Evolutionary conservation across 1,140 invertebrate genomes (phyloP), one percentile per base, ranked within the genome.

Genomic region (Calosoma granatense): DNA sequence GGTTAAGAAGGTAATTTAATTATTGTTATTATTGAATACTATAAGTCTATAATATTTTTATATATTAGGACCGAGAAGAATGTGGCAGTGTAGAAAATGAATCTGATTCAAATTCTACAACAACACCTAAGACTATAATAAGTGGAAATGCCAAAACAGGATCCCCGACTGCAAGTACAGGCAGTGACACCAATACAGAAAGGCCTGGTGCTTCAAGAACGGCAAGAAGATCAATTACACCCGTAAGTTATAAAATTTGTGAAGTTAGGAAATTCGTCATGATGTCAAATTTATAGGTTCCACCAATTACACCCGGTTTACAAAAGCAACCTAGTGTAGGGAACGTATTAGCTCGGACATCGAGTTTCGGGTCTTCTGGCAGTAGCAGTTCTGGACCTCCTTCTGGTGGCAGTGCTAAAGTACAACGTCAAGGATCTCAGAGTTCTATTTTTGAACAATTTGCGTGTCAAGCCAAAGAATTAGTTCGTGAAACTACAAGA

Each of bases 371-470:
- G 39, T 81, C 79, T 60, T 72, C 72, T 2, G 72, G 74, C 22
- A 73, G 67, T 11, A 63, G 61, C 52, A 47, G 41, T 17, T 47
- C 41, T 11, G 43, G 53, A 6, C 61, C 60, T 19, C 59, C 64
- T 36, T 59, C 57, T n/a, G 36, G 55, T 20, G 57, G 41, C 1
- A 57, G 61, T 3, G 54, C 43, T 20, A 58, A 59, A 17, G 77
- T 86, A 67, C 76, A 64, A 0, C 76, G 88, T 19, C 88, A 92
- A 66, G 80, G 84, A 1, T 89, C 86, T 1, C 88, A 91, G 68
- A 81, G 84, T 4, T 92, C 89, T 0, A 67, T 93, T 0, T 81
- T 94, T 55, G 91, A 93, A 70, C 87, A 91, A 62, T 86, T 94
- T 61, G 85, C 90, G 1, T 81, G 80, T 0, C 89, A 92, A 63